Evolutionary conservation across 2,797 vertebrate species (phyloP).

Genomic region (Gymnocypris eckloni): DNA sequence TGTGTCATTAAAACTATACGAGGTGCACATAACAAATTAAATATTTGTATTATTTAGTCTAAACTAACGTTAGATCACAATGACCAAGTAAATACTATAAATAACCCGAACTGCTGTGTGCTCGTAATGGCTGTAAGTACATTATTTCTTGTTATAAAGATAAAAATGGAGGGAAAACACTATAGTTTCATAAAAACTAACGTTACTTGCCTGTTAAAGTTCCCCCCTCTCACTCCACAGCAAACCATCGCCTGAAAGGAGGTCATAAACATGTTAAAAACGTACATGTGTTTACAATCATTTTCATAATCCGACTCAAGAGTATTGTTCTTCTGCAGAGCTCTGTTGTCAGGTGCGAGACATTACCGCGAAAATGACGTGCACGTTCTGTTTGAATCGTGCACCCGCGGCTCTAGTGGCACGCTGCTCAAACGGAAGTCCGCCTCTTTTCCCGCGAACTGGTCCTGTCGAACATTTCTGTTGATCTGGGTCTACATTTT

Average conservation of each 20-base stretch:
- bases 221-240: neutral
- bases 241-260: neutral
- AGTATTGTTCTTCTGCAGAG: neutral
- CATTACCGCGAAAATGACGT: neutral
- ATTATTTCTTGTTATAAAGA: neutral
- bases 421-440: neutral
- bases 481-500: neutral
- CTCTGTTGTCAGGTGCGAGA: neutral
- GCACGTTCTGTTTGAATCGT: neutral
- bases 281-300: neutral
- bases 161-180: neutral
- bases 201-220: neutral
- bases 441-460: slow-evolving; percentile 15
- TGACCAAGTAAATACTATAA: neutral
- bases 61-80: neutral
- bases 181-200: neutral
- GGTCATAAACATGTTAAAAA: neutral
- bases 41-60: neutral
- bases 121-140: no score
- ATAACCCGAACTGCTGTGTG: neutral
- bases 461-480: no score
- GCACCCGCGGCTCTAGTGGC: no score
- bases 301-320: neutral
- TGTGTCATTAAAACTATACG: neutral
- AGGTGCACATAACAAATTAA: neutral